Evolutionary conservation across 2,888 invertebrate genomes (phyloP).

Genomic region (Lapara coniferarum): DNA sequence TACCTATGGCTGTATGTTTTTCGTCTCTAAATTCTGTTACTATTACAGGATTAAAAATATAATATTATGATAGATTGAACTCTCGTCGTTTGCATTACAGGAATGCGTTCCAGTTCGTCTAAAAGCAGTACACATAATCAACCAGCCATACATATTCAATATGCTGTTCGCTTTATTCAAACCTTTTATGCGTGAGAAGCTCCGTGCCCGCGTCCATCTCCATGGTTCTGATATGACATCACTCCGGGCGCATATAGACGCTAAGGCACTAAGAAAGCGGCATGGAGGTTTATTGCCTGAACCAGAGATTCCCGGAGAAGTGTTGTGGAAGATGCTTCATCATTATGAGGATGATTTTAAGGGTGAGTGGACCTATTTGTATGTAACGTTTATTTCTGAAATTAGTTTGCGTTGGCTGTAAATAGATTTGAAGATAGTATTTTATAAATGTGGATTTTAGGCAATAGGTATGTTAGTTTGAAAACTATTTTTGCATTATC

Average conservation of each 20-base stretch:
- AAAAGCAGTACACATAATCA: constrained; percentile 94
- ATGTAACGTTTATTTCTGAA: background rate
- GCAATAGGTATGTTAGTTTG: no score
- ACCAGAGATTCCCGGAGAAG: constrained; percentile 84
- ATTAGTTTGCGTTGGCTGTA: no score
- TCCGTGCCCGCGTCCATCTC: constrained; percentile 89
- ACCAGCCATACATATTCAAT: constrained; percentile 94
- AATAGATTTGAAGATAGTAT: no score
- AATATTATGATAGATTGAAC: no score
- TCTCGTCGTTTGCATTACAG: constrained; percentile 66
- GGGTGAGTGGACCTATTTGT: constrained; percentile 73
- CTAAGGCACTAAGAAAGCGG: constrained; percentile 82
- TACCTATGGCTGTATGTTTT: no score
- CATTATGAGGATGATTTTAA: constrained; percentile 87
- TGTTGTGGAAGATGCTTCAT: constrained; percentile 87
- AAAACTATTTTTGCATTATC: no score
- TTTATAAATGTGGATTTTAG: no score
- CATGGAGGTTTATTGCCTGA: constrained; percentile 88
- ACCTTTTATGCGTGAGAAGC: constrained; percentile 93
- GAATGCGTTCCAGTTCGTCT: constrained; percentile 92
- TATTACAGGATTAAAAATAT: no score
- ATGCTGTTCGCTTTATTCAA: constrained; percentile 93
- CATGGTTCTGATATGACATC: constrained; percentile 87
- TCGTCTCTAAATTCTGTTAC: no score
- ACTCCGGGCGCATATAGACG: constrained; percentile 83